phyloP scores from a whole-genome alignment of 2,888 invertebrate species.

The Dicyrtomina minuta region DNA sequence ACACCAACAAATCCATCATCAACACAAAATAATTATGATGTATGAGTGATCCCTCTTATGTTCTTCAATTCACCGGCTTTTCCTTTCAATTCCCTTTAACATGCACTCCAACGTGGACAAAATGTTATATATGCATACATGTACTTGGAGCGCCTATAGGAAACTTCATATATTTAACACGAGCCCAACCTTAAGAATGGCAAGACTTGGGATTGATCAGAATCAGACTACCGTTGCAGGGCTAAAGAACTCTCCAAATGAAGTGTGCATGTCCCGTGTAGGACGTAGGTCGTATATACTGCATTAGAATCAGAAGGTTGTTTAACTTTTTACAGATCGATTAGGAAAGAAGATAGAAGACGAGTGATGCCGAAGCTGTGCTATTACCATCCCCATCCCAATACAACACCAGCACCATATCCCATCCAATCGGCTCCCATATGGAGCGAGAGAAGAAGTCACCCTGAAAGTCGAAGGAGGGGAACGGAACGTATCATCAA shows the following conservation, averaged over 20 bases:
- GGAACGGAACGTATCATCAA: conserved; percentile 40
- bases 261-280: not conserved
- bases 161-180: too few relatives aligned
- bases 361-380: not conserved
- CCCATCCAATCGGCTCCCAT: conserved; percentile 1
- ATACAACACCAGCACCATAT: too few relatives aligned
- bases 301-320: not conserved
- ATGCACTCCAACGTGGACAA: too few relatives aligned
- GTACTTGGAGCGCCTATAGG: too few relatives aligned
- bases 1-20: conserved; percentile 27
- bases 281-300: too few relatives aligned
- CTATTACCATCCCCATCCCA: not conserved
- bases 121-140: too few relatives aligned
- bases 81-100: too few relatives aligned
- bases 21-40: conserved; percentile 11
- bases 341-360: conserved; percentile 12
- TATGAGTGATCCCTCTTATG: conserved; percentile 5
- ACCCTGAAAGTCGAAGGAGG: conserved; percentile 25
- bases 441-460: conserved; percentile 17
- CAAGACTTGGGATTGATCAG: too few relatives aligned
- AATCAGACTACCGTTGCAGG: too few relatives aligned
- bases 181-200: too few relatives aligned
- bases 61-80: too few relatives aligned
- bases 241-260: not conserved
- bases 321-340: conserved; percentile 20